Percentiles rank a stretch among this genome's conserved stretches.
These are phyloP conservation scores for Acanthurus lineatus DNA, from an alignment of 2,797 vertebrate genomes.

Conservation along the genomic window DNA sequence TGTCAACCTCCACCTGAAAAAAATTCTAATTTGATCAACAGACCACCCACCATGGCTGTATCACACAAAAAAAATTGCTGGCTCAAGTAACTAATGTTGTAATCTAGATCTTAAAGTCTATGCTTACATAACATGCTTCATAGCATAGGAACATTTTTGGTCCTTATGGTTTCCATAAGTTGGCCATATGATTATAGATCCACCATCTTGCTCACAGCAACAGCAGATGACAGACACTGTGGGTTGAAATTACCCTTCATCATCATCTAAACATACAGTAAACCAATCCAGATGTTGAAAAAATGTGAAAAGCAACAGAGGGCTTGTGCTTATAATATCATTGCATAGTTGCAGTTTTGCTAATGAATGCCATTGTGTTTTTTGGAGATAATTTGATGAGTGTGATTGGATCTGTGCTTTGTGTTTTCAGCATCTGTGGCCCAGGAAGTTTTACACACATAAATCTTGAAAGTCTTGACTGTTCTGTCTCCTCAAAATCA, in stretches of 20 bases:
- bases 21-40: no score
- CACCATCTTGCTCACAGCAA: background rate
- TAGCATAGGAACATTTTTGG: background rate
- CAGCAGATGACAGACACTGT: background rate
- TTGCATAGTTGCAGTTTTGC: background rate
- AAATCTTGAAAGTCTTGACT: background rate
- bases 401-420: background rate
- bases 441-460: background rate
- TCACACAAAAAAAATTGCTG: no score
- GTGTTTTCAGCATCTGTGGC: background rate
- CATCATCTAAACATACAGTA: background rate
- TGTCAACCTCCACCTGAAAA: no score
- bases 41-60: no score
- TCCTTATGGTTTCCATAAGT: background rate
- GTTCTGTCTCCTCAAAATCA: background rate
- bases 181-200: background rate
- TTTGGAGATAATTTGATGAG: background rate
- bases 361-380: background rate
- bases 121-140: background rate
- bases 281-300: slow-evolving; percentile 8
- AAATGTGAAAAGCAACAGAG: background rate
- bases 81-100: background rate
- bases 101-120: background rate
- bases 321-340: background rate
- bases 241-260: background rate